Conservation (phyloP, 2,888 invertebrate species). For the Agrotis puta region DNA sequence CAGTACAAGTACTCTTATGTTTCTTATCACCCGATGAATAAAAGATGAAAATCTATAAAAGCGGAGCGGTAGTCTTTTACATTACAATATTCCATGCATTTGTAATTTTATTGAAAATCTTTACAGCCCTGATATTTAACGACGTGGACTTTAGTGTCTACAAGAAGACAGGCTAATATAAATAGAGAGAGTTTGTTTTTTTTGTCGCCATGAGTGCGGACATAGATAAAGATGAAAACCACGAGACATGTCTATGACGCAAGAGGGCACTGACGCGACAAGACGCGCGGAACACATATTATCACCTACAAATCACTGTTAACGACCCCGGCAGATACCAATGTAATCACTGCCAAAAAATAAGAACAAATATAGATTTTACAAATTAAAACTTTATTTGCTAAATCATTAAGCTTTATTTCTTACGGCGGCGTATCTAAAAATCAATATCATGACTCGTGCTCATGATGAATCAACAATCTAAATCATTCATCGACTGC, state of each 20-base stretch:
- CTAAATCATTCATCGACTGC: slow-evolving; percentile 41
- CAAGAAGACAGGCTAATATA: slow-evolving; percentile 20
- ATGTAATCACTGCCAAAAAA: slow-evolving; percentile 54
- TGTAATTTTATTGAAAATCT: slow-evolving; percentile 29
- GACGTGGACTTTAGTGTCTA: slow-evolving; percentile 1
- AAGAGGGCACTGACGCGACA: slow-evolving; percentile 47
- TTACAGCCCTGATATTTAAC: not conserved
- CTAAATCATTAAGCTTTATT: slow-evolving; percentile 41
- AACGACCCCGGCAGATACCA: slow-evolving; percentile 67
- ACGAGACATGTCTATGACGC: slow-evolving; percentile 50
- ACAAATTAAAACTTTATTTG: slow-evolving; percentile 32
- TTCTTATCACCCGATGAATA: slow-evolving; percentile 32
- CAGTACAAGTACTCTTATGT: slow-evolving; percentile 20
- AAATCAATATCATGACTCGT: slow-evolving; percentile 18
- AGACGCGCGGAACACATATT: slow-evolving; percentile 68
- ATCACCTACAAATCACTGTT: slow-evolving; percentile 74
- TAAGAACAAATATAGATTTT: slow-evolving; percentile 43
- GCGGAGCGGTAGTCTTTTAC: slow-evolving; percentile 6
- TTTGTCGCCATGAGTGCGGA: slow-evolving; percentile 28
- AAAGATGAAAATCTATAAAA: slow-evolving; percentile 41
- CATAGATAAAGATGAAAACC: slow-evolving; percentile 30
- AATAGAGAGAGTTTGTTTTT: slow-evolving; percentile 7
- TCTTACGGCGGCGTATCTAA: slow-evolving; percentile 7
- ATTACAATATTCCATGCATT: slow-evolving; percentile 43
- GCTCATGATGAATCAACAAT: slow-evolving; percentile 26